Base-by-base conservation (phyloP, 2,888 invertebrate genomes). In the Lochmaea crataegi region DNA sequence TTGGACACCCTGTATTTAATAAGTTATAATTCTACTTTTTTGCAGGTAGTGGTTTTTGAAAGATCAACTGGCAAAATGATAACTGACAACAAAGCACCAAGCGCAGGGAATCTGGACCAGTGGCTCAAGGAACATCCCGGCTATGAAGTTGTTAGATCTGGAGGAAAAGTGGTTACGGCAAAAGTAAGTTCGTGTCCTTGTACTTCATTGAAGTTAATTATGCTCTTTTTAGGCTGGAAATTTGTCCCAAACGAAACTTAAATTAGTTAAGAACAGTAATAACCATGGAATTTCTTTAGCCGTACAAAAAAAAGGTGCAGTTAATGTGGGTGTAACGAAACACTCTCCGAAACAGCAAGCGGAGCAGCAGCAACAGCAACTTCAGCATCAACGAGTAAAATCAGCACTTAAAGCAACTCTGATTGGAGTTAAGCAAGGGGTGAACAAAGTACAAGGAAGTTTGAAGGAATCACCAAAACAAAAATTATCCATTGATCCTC, bases 101-200 rank as follows among this genome's bases (percentile, higher is more conserved):
- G 93, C 10, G 92, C 93, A 48, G 90, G 91, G 26, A 94, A 93
- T 83, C 88, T 97, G 48, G 93, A 93, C 81, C 89, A 91, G 32
- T 97, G 96, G 96, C 88, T 97, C 11, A 92, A 93, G 83, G 92
- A 93, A 79, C 94, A 97, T 88, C 96, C 96, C 2, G 94, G 94
- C 0, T 97, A 92, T 86, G 95, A 96, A 88, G 94, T 96, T 0
- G 91, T 96, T 6, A 90, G 91, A 75, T 91, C 92, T 0, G 91
- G 82, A 32, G 83, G 83, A 64, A 85, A 84, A 80, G 82, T 84
- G 70, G 83, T 84, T 12, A 82, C 84, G 11, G 79, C 83, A 9
- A 84, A 84, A 78, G 81, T 79, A 74, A 75, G 56, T 77, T 12
- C 4, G 14, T 57, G 57, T 67, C n/a, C 57, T 32, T 65, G 0